phyloP scores from a whole-genome alignment of 2,888 invertebrate species.

The Siphlonurus alternatus region DNA sequence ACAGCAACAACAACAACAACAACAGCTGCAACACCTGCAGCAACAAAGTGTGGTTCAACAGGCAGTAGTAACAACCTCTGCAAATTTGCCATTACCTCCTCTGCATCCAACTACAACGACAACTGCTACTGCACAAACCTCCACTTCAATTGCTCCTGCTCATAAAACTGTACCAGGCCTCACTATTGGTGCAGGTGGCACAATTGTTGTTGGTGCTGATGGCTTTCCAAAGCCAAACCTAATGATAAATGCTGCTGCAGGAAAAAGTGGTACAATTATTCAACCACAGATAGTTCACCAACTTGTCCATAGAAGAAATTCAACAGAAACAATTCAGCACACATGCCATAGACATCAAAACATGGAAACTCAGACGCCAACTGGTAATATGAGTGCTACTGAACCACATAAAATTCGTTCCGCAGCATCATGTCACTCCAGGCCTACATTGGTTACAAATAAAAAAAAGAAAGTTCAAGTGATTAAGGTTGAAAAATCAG shows the following conservation, averaged over 20 bases:
- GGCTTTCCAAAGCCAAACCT: neutral
- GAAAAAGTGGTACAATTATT: neutral
- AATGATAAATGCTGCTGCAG: neutral
- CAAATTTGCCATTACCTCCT: constrained; percentile 16
- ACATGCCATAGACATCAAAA: neutral
- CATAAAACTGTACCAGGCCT: constrained; percentile 13
- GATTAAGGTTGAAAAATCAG: neutral
- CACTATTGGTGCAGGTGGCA: neutral
- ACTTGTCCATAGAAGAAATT: neutral
- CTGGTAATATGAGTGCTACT: neutral
- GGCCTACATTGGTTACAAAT: neutral
- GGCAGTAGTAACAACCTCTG: constrained; percentile 14
- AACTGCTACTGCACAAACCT: constrained; percentile 19
- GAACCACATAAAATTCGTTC: neutral
- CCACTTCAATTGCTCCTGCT: constrained; percentile 15
- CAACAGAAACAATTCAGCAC: neutral
- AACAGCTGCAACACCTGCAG: constrained; percentile 4
- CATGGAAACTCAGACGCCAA: neutral
- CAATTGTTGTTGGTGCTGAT: neutral
- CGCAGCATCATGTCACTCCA: neutral
- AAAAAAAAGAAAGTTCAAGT: neutral
- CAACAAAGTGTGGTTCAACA: neutral
- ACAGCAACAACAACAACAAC: constrained; percentile 11
- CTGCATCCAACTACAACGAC: constrained; percentile 17
- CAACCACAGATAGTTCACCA: neutral